Conservation (phyloP, 2,797 vertebrate species). For the Gambelia wislizenii region DNA sequence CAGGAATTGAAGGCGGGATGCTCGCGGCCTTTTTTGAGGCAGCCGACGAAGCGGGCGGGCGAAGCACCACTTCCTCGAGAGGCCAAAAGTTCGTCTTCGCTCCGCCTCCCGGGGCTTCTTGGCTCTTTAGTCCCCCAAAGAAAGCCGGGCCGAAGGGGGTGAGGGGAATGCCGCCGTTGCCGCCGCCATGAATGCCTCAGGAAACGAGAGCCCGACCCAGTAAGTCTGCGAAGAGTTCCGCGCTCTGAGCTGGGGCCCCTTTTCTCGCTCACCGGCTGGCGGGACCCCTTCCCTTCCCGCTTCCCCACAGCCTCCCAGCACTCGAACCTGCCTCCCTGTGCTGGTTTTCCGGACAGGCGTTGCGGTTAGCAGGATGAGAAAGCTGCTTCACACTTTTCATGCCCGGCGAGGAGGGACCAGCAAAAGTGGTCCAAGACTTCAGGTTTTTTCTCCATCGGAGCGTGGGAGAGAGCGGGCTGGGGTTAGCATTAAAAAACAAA, state of each 20-base stretch:
- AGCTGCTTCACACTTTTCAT: no score
- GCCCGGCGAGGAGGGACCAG: no score
- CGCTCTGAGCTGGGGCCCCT: no score
- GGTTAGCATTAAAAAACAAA: no score
- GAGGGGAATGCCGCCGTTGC: constrained; percentile 8
- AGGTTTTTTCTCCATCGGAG: no score
- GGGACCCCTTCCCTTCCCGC: neutral
- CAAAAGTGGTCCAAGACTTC: no score
- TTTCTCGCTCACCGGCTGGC: neutral
- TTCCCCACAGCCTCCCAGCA: no score
- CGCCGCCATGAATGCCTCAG: constrained; percentile 74
- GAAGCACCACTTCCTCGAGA: neutral
- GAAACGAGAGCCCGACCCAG: constrained; percentile 65
- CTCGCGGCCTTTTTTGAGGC: fast-evolving
- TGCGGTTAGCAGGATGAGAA: no score
- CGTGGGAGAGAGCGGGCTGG: no score
- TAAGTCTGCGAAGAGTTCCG: constrained; percentile 58
- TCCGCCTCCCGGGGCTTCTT: neutral
- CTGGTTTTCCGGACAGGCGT: neutral
- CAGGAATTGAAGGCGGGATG: neutral
- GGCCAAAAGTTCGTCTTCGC: neutral
- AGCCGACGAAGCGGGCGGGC: neutral
- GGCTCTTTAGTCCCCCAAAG: no score
- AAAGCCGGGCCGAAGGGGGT: constrained; percentile 19
- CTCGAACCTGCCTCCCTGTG: neutral